Conservation (phyloP, 2,113 vertebrate species). For the Casuarius casuarius region DNA sequence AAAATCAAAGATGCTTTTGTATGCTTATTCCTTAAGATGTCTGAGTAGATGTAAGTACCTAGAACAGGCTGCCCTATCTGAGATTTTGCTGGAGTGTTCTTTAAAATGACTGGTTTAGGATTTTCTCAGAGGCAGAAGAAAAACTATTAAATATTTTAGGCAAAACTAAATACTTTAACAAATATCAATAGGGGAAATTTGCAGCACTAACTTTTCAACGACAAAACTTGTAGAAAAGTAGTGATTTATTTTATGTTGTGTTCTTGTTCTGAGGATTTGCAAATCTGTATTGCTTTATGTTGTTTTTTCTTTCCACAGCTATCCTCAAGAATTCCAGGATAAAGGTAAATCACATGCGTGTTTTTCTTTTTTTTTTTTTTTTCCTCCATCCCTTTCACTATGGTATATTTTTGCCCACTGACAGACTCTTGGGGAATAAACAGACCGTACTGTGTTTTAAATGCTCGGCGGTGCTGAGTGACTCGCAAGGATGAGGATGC, state of each 20-base stretch:
- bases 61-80: background rate
- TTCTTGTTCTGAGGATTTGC: background rate
- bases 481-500: conserved; percentile 62
- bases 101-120: background rate
- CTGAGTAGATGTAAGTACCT: background rate
- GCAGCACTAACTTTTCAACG: background rate
- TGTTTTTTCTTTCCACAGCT: conserved; percentile 73
- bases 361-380: too few relatives aligned
- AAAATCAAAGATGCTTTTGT: background rate
- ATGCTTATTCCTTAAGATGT: background rate
- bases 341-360: conserved; percentile 80
- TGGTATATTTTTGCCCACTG: background rate
- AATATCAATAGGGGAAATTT: background rate
- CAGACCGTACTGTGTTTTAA: background rate
- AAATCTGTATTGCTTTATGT: background rate
- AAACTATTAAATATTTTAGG: background rate
- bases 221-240: background rate
- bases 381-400: background rate
- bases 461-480: background rate
- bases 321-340: conserved; percentile 85
- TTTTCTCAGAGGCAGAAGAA: background rate
- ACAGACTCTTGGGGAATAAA: background rate
- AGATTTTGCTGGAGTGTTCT: background rate
- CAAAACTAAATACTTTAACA: background rate
- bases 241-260: fast-evolving